Base-by-base conservation (phyloP, 2,888 invertebrate species). In the Arenicola marina region DNA sequence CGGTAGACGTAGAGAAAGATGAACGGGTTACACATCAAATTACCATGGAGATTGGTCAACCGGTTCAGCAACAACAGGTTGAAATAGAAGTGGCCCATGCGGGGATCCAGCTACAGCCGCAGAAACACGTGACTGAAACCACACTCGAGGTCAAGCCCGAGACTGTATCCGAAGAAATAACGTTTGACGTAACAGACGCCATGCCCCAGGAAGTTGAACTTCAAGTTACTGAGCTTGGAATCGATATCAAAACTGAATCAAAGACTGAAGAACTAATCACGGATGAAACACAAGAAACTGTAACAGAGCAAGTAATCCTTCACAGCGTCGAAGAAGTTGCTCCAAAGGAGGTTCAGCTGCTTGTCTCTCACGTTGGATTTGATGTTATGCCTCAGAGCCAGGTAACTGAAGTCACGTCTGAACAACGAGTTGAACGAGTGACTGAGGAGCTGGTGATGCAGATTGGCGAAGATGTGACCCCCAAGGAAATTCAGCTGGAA, bases 401-500 rank as follows among this genome's bases (percentile, higher is more conserved):
- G 26, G 48, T 48, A 7, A 11, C 15, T 24, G 48, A 48, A 48
- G 26, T 24, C 7, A 48, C 26, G 15, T 7, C 15, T 11, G 48
- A 48, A 48, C 18, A n/a, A 24, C 11, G 26, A 24, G 18, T 24
- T n/a, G 48, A 48, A n/a, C 7, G 7, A n/a, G 48, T 48, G 26
- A 48, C 26, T 48, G 48, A 48, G 26, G 48, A 24, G 24, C 18
- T 48, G 11, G 26, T 48, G 18, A 48, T 48, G 18, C 48, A 48
- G 26, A 24, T 24, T n/a, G 26, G 48, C 26, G 18, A 48, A 24
- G 48, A 48, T n/a, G 26, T 48, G 11, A 48, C 11, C 7, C 28
- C 54, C 29, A 21, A 43, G 34, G 63, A 66, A 58, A 57, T 66
- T 31, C 45, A 45, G n/a, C 26, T 61, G 51, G 59, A 63, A 53